Conservation (phyloP, 2,888 invertebrate species). For the Corythucha ciliata region DNA sequence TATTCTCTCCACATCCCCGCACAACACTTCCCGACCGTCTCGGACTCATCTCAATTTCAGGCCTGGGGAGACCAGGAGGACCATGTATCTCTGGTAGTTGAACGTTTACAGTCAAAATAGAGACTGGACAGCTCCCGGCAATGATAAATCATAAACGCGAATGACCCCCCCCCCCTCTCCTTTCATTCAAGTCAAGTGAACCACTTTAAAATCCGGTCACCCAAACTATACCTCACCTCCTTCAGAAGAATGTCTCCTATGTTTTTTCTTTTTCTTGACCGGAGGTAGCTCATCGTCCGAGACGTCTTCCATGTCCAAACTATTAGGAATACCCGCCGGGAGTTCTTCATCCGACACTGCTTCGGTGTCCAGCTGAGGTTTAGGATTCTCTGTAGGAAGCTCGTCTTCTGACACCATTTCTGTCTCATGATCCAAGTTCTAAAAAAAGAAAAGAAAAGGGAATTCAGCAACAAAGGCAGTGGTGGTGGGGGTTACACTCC, state of each 20-base stretch:
- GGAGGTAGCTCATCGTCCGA: conserved; percentile 74
- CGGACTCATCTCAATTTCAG: no score
- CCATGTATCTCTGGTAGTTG: no score
- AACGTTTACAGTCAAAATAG: no score
- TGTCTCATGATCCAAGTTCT: conserved; percentile 56
- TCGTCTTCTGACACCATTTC: conserved; percentile 45
- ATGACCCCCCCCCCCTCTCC: not conserved
- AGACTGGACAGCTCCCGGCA: not conserved
- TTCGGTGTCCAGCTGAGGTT: conserved; percentile 54
- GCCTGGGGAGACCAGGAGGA: no score
- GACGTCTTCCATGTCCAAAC: conserved; percentile 48
- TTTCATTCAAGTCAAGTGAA: not conserved
- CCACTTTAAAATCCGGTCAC: not conserved
- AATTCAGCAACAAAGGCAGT: no score
- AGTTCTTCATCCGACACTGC: conserved; percentile 70
- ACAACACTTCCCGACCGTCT: no score
- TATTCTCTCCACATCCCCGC: no score
- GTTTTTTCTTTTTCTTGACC: conserved; percentile 40
- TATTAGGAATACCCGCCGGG: conserved; percentile 44
- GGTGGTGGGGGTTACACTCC: no score
- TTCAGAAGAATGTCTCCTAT: conserved; percentile 12
- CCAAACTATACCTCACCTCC: conserved; percentile 4
- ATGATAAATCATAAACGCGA: conserved; percentile 1
- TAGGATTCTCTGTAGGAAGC: conserved; percentile 33
- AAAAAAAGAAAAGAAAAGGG: no score